Evolutionary conservation across 2,113 vertebrate genomes (phyloP).

Genomic region (Saccopteryx bilineata): DNA sequence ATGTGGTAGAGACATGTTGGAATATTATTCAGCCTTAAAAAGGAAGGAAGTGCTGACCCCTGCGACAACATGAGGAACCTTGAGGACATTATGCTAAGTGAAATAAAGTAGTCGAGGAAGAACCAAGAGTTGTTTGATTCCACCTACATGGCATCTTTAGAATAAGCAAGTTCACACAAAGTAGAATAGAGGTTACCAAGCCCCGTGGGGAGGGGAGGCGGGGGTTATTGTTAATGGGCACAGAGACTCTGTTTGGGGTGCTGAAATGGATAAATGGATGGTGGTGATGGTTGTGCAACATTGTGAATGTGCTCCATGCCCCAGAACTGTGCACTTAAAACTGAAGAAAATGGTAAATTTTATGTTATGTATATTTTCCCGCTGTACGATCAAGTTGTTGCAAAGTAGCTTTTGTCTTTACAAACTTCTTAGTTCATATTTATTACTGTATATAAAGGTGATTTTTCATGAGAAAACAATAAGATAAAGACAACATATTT

Average conservation of each 20-base stretch:
- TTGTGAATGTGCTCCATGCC: fast-evolving
- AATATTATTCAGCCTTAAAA: constrained; percentile 13
- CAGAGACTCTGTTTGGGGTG: neutral
- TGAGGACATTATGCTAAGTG: neutral
- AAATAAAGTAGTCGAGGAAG: neutral
- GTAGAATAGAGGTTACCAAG: too few relatives aligned
- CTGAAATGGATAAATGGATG: neutral
- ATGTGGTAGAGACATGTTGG: neutral
- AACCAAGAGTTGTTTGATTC: neutral
- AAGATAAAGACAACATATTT: neutral
- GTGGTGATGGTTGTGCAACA: fast-evolving
- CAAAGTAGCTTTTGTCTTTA: neutral
- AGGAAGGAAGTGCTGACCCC: neutral
- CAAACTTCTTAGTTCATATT: neutral
- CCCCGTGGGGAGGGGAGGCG: neutral
- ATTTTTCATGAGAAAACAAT: neutral
- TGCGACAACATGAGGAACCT: neutral
- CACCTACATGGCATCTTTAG: neutral
- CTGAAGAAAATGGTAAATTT: neutral
- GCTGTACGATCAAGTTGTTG: neutral
- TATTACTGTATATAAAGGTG: neutral
- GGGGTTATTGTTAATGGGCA: neutral
- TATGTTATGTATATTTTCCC: neutral
- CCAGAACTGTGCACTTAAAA: neutral
- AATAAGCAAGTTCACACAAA: neutral